Evolutionary conservation across 2,113 vertebrate genomes (phyloP), one percentile per base, ranked within the genome.

Genomic region (Lycaon pictus): DNA sequence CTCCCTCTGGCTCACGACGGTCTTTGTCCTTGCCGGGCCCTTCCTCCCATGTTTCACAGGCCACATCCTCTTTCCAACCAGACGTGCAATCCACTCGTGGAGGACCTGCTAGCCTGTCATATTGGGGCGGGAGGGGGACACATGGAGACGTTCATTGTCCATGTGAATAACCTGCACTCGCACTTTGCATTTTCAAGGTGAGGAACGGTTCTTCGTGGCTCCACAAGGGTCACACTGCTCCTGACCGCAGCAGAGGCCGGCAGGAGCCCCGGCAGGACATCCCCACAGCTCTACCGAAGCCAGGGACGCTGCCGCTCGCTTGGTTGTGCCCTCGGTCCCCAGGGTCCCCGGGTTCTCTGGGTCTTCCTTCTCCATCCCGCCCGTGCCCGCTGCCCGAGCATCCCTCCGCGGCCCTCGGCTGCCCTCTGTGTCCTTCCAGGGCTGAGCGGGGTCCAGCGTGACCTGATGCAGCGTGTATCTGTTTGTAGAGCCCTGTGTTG

Each of bases 121-220:
- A 29, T 9, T 48, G 29, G 35, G 29, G 11, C 11, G 12, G 72
- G 63, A 35, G 2, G 56, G 9, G 25, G 56, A 15, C 32, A n/a
- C 3, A 0, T 20, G 15, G 8, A 8, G 8, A 22, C n/a, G 11
- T 22, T 15, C 6, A 29, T 17, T 7, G 16, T 10, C 22, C 11
- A 19, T 11, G 1, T 11, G 13, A 43, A 10, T 17, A 15, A 32
- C 0, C 5, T 6, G 32, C 11, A 29, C 1, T 1, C 11, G 29
- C 25, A 23, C 11, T 15, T 1, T 0, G 12, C 3, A 1, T 16
- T 51, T 60, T 11, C 58, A 16, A 1, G 32, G 4, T 6, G 11
- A 35, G 23, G 35, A 51, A 25, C 11, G 3, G 2, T n/a, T 43
- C 53, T 60, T 83, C 37, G 1, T 2, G 2, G 5, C 13, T 3